These are phyloP conservation scores for Zaprionus kolodkinae DNA, from an alignment of 1,140 invertebrate genomes.

Conservation along the genomic window DNA sequence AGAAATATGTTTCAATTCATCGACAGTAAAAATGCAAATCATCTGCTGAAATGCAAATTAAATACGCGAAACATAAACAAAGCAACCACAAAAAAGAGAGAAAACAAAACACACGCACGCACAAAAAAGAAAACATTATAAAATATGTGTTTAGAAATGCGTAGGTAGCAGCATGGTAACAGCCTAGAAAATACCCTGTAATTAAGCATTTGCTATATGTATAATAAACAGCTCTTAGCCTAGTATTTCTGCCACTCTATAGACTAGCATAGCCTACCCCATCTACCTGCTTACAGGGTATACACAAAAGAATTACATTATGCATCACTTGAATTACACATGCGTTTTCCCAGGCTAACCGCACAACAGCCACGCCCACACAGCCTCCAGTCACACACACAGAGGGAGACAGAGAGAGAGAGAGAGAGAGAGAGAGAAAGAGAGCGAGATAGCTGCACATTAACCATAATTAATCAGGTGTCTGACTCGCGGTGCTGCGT, in stretches of 20 bases:
- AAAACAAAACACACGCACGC: conserved; percentile 21
- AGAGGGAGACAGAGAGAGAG: not conserved
- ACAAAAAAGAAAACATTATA: conserved; percentile 23
- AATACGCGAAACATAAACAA: conserved; percentile 40
- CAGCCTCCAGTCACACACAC: conserved; percentile 1
- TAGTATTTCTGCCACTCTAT: not conserved
- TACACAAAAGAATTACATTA: conserved; percentile 47
- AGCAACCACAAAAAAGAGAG: conserved; percentile 2
- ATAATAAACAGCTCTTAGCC: too few species aligned
- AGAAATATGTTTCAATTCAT: conserved; percentile 26
- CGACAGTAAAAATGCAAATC: conserved; percentile 57
- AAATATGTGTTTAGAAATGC: conserved; percentile 8
- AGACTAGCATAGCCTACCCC: not conserved
- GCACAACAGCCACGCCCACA: conserved; percentile 2
- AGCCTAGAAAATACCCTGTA: conserved; percentile 8
- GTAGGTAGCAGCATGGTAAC: not conserved
- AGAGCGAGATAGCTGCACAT: conserved; percentile 23
- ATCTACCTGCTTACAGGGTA: not conserved
- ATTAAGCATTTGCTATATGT: too few species aligned
- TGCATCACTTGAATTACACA: conserved; percentile 67
- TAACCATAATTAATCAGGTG: conserved; percentile 69
- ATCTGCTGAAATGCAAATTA: conserved; percentile 66
- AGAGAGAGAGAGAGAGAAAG: not conserved
- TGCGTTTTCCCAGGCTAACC: conserved; percentile 60
- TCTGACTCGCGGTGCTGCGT: conserved; percentile 15